Evolutionary conservation across 2,797 vertebrate species (phyloP).

Genomic region (Sibirionetta formosa): DNA sequence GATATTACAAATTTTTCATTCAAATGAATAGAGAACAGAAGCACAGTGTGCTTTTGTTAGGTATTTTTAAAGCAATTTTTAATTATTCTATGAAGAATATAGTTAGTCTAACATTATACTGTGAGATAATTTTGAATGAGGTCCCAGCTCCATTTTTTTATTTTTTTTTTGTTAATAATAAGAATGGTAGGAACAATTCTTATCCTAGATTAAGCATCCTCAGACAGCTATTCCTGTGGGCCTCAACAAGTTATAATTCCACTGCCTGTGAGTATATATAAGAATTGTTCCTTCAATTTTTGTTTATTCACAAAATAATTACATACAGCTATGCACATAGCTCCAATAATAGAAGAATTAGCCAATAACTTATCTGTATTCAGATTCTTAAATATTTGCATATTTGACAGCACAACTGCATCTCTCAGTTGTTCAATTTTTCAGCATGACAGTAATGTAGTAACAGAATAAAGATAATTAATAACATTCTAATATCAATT

Average conservation of each 20-base stretch:
- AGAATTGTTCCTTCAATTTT: neutral
- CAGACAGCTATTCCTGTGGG: neutral
- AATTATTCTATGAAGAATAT: neutral
- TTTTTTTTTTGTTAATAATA: neutral
- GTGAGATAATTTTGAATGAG: neutral
- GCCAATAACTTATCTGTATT: neutral
- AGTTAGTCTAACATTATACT: neutral
- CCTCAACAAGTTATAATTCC: neutral
- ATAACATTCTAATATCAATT: neutral
- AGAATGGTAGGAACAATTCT: neutral
- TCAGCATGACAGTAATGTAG: neutral
- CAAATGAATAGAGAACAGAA: neutral
- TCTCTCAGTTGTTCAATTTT: neutral
- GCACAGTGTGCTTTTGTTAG: neutral
- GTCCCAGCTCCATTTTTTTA: neutral
- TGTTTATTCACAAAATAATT: neutral
- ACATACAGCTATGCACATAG: neutral
- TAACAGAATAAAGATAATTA: neutral
- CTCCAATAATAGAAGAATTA: neutral
- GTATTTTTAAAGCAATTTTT: neutral
- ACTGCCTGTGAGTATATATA: neutral
- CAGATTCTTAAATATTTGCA: neutral
- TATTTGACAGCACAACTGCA: neutral
- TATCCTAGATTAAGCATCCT: neutral
- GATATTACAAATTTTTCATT: neutral